phyloP scores from a whole-genome alignment of 2,888 invertebrate genomes.

The Amphiduros pacificus region DNA sequence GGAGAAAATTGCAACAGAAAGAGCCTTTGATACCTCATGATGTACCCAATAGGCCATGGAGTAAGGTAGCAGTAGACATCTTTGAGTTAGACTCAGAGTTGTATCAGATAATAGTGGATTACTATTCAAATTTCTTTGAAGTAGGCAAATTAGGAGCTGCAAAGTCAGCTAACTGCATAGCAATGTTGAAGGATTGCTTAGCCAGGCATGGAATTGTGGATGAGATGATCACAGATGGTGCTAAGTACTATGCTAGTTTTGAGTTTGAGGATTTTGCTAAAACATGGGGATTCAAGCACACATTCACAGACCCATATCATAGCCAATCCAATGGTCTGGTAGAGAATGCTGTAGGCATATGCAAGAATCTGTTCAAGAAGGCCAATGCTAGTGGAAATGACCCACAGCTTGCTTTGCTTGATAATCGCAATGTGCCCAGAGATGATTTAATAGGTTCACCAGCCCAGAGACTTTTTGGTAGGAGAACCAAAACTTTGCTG shows the following conservation, averaged over 20 bases:
- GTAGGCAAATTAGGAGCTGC: too few relatives aligned
- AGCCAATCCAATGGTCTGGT: constrained; percentile 1
- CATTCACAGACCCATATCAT: neutral
- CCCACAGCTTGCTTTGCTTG: neutral
- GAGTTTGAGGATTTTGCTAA: neutral
- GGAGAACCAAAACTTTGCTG: neutral
- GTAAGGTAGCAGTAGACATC: too few relatives aligned
- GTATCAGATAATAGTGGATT: too few relatives aligned
- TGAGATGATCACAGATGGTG: neutral
- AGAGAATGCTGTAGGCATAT: neutral
- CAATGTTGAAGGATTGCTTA: neutral
- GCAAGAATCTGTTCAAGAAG: neutral
- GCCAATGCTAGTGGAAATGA: neutral
- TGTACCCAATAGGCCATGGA: too few relatives aligned
- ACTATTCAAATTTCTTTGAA: too few relatives aligned
- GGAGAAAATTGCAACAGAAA: too few relatives aligned
- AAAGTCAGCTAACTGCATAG: too few relatives aligned
- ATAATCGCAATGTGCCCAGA: neutral
- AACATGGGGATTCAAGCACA: neutral
- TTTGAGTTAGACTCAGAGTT: too few relatives aligned
- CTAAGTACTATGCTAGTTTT: neutral
- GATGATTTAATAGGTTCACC: constrained; percentile 1
- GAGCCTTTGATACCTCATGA: too few relatives aligned
- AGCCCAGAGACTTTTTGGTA: neutral
- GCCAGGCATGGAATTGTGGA: neutral